Conservation (phyloP, 2,113 vertebrate species). For the Rhipidura dahli region DNA sequence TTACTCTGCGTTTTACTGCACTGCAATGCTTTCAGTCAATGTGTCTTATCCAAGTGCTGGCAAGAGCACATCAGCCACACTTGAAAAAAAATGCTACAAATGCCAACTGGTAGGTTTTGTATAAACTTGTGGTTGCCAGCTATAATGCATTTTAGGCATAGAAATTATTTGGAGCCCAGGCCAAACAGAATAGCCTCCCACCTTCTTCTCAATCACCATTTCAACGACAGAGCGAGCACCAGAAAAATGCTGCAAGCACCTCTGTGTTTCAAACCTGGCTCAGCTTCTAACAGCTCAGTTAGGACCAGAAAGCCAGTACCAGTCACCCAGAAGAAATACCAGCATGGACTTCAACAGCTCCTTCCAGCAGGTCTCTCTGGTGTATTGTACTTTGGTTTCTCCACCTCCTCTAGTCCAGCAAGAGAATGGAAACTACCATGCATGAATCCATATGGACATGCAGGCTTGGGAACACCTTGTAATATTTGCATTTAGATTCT, state of each 20-base stretch:
- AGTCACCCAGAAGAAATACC: background rate
- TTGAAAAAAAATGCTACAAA: background rate
- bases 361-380: background rate
- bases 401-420: background rate
- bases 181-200: background rate
- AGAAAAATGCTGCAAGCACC: background rate
- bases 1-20: background rate
- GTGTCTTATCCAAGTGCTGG: background rate
- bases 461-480: background rate
- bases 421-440: background rate
- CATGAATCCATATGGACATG: background rate
- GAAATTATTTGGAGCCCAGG: background rate
- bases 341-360: background rate
- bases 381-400: background rate
- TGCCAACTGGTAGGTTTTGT: background rate
- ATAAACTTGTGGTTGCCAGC: background rate
- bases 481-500: background rate
- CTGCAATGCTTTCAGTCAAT: background rate
- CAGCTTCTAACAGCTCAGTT: background rate
- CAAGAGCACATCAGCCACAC: background rate
- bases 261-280: constrained; percentile 1
- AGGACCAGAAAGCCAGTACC: constrained; percentile 2
- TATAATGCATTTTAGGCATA: background rate
- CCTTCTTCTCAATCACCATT: background rate
- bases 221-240: background rate